phyloP scores from a whole-genome alignment of 2,113 vertebrate species.

The Semnopithecus entellus region DNA sequence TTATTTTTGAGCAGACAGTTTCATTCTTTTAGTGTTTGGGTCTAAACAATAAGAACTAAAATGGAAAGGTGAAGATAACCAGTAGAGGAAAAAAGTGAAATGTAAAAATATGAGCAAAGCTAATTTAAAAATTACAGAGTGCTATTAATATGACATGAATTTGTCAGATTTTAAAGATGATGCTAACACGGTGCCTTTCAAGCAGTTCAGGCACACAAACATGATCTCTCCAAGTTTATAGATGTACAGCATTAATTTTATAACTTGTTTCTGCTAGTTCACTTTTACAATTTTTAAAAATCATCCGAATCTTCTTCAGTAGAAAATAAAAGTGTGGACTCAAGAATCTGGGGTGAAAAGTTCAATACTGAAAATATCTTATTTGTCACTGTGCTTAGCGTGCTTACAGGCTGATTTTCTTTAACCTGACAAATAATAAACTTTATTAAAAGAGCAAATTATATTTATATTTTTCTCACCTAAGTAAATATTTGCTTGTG shows the following conservation, averaged over 20 bases:
- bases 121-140: not conserved
- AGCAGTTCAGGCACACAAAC: not conserved
- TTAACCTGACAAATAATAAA: conserved; percentile 40
- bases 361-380: conserved; percentile 48
- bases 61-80: not conserved
- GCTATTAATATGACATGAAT: not conserved
- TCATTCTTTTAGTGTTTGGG: not conserved
- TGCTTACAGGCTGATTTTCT: conserved; percentile 1
- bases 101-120: not conserved
- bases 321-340: conserved; percentile 43
- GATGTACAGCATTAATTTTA: not conserved
- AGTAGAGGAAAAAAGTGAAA: not conserved
- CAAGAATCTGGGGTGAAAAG: conserved; percentile 59
- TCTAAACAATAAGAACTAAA: not conserved
- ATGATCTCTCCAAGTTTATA: not conserved
- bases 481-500: conserved; percentile 21
- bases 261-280: not conserved
- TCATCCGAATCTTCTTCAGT: conserved; percentile 32
- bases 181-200: not conserved
- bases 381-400: conserved; percentile 17
- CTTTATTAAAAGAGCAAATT: conserved; percentile 33
- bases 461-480: not conserved
- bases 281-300: not conserved
- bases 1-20: not conserved
- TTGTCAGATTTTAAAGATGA: not conserved